These are phyloP conservation scores for Momotus momota DNA, from an alignment of 2,797 vertebrate genomes.

Conservation along the genomic window DNA sequence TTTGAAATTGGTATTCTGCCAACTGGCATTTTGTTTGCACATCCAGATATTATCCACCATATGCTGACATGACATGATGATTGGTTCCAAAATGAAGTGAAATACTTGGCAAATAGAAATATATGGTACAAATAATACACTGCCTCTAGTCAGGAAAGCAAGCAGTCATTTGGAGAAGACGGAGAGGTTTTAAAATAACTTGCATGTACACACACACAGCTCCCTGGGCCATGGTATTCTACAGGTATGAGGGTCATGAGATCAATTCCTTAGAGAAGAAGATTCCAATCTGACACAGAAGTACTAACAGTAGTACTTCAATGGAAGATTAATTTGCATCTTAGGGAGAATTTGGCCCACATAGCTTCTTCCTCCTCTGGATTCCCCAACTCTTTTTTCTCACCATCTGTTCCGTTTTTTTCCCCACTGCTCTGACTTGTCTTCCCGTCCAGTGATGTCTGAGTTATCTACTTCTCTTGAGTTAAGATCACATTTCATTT, in stretches of 20 bases:
- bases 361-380: constrained; percentile 19
- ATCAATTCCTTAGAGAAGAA: not conserved
- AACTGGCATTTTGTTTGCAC: constrained; percentile 72
- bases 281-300: not conserved
- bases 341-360: constrained; percentile 35
- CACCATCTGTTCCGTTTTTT: constrained; percentile 29
- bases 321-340: constrained; percentile 23
- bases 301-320: not conserved
- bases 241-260: not conserved
- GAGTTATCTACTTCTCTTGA: constrained; percentile 32
- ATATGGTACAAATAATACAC: constrained; percentile 65
- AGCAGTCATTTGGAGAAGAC: constrained; percentile 39
- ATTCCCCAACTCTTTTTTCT: constrained; percentile 27
- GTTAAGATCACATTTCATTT: not conserved
- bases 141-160: constrained; percentile 54
- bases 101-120: constrained; percentile 73
- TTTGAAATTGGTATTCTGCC: constrained; percentile 66
- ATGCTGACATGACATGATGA: constrained; percentile 72
- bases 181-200: constrained; percentile 47
- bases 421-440: constrained; percentile 42
- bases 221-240: not conserved
- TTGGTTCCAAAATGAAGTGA: constrained; percentile 70
- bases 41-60: constrained; percentile 72
- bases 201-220: not conserved
- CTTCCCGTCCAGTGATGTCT: constrained; percentile 34